Percentiles rank a stretch among this genome's conserved stretches.
These are phyloP conservation scores for Coryphaenoides rupestris DNA, from an alignment of 2,113 vertebrate genomes.

Conservation along the genomic window DNA sequence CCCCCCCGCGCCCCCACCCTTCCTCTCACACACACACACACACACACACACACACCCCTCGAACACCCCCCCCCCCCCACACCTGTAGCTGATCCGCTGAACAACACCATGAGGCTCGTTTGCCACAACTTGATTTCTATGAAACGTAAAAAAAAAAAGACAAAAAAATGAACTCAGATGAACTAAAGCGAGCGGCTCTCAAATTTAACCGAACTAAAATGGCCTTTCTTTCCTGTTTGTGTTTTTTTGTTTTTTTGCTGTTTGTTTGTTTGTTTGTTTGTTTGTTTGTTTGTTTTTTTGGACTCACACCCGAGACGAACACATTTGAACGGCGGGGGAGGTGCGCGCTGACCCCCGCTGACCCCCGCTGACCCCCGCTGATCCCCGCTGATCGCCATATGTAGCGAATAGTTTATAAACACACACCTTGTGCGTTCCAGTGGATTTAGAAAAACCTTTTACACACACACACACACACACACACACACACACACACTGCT, in stretches of 20 bases:
- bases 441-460: constrained; percentile 37
- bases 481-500: constrained; percentile 24
- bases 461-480: neutral
- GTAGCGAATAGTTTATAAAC: constrained; percentile 49
- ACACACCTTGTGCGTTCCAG: constrained; percentile 32
- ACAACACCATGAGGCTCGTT: constrained; percentile 59
- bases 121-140: constrained; percentile 58
- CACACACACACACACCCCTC: too few relatives aligned
- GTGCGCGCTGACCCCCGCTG: constrained; percentile 24
- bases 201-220: constrained; percentile 52
- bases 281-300: too few relatives aligned
- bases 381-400: constrained; percentile 38
- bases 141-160: constrained; percentile 30
- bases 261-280: too few relatives aligned
- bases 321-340: neutral
- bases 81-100: constrained; percentile 47
- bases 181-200: constrained; percentile 42
- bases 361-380: constrained; percentile 32
- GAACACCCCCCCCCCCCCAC: too few relatives aligned
- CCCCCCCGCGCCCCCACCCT: too few relatives aligned
- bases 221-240: constrained; percentile 46
- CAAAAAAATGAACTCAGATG: constrained; percentile 43
- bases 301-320: neutral
- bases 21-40: too few relatives aligned
- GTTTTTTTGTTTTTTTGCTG: too few relatives aligned